Conservation (phyloP, 2,888 invertebrate genomes). For the Aspidiotus rigidus region DNA sequence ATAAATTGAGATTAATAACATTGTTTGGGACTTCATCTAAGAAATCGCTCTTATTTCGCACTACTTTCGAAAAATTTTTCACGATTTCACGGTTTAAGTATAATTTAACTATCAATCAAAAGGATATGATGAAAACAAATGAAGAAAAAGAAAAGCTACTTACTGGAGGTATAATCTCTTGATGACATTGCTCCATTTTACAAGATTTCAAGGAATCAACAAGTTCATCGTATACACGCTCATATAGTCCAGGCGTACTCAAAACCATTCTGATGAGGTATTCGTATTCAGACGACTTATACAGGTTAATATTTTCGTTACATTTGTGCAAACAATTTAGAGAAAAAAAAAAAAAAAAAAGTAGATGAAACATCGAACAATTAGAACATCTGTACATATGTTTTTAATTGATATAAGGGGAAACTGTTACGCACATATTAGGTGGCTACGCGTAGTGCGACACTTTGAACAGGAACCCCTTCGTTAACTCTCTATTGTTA, state of each 20-base stretch:
- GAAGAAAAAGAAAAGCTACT: background rate
- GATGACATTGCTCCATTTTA: conserved; percentile 3
- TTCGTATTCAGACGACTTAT: background rate
- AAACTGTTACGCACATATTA: background rate
- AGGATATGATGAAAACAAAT: no score
- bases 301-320: conserved; percentile 13
- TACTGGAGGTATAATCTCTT: background rate
- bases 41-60: no score
- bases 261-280: conserved; percentile 5
- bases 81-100: no score
- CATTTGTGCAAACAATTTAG: conserved; percentile 26
- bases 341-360: conserved; percentile 3
- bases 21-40: no score
- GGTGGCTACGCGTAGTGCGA: background rate
- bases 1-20: no score
- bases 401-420: background rate
- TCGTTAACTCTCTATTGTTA: background rate
- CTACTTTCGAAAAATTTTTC: no score
- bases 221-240: conserved; percentile 1
- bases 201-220: background rate
- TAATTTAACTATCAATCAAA: no score
- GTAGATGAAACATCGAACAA: conserved; percentile 36
- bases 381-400: conserved; percentile 2
- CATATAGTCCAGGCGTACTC: background rate
- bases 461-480: background rate